Base-by-base conservation (phyloP, 2,113 vertebrate genomes). In the Conger conger region DNA sequence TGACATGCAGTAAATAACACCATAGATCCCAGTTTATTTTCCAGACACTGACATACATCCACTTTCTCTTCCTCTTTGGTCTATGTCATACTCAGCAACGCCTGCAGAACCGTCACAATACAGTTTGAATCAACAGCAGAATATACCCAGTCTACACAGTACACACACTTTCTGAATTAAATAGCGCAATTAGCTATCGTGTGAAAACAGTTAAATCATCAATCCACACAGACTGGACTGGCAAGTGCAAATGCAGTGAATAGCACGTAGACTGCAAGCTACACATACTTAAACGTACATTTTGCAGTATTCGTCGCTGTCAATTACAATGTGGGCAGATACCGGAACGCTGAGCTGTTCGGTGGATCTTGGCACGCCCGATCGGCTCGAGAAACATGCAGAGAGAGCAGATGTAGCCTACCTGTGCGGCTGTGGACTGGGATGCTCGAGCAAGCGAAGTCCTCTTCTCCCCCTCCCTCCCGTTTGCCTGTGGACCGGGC, bases 381-480 rank as follows among this genome's bases (percentile, higher is more conserved):
- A 20, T 63, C 18, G 18, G 57, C 68, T 30, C 4, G 4, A 73
- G 53, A 88, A 91, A 91, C 40, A 50, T 90, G 76, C 90, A 92
- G 89, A 96, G 23, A 73, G 30, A 11, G 27, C 68, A 33, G 68
- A 73, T 30, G n/a, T 50, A n/a, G 16, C 97, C 86, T 96, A 97
- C 96, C 96, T 96, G 83, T 82, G 53, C 82, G 92, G 92, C 57
- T 77, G 90, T 89, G 87, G 86, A 93, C 92, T 85, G 92, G 88
- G 94, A 91, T 93, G 95, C 93, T 92, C 92, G 54, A 33, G n/a
- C 30, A 88, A 91, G 92, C 89, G 92, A 86, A 90, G 88, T 93
- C 87, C 94, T 88, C 90, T 90, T 87, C 92, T 92, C 89, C 90
- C 91, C 42, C 27, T 91, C 91, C 94, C 95, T 92, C 94, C 93